Evolutionary conservation across 1,140 invertebrate species (phyloP).

Genomic region (Caenorhabditis brenneri): DNA sequence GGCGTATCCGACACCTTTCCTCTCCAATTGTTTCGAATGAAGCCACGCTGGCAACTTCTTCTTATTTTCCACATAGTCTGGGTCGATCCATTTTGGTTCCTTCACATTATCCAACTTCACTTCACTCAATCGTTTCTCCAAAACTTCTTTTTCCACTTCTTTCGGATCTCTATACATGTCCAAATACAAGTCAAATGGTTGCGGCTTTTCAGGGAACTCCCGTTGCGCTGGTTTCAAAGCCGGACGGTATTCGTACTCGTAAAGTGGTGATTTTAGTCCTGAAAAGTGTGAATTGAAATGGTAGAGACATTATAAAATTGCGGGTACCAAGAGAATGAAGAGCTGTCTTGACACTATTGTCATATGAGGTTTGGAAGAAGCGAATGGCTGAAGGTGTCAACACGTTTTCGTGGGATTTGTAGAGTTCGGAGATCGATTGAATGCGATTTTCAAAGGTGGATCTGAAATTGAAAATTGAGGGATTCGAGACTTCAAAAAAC

Average conservation of each 20-base stretch:
- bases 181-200: slow-evolving; percentile 79
- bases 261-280: slow-evolving; percentile 79
- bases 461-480: slow-evolving; percentile 59
- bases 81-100: slow-evolving; percentile 61
- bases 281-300: slow-evolving; percentile 19
- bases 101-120: slow-evolving; percentile 29
- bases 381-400: slow-evolving; percentile 87
- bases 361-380: slow-evolving; percentile 93
- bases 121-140: slow-evolving; percentile 41
- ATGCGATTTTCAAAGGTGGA: slow-evolving; percentile 72
- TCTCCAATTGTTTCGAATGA: slow-evolving; percentile 58
- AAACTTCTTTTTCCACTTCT: slow-evolving; percentile 45
- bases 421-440: slow-evolving; percentile 87
- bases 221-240: slow-evolving; percentile 79
- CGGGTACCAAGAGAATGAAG: slow-evolving; percentile 80
- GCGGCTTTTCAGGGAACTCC: slow-evolving; percentile 80
- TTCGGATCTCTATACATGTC: slow-evolving; percentile 65
- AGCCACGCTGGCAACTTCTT: slow-evolving; percentile 62
- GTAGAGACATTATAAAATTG: neutral
- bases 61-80: slow-evolving; percentile 65
- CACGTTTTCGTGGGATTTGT: slow-evolving; percentile 80
- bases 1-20: neutral
- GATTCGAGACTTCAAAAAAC: no score
- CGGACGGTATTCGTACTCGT: slow-evolving; percentile 86
- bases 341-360: slow-evolving; percentile 79